Conservation (phyloP, 2,888 invertebrate species). For the Scaptomyza reducta region DNA sequence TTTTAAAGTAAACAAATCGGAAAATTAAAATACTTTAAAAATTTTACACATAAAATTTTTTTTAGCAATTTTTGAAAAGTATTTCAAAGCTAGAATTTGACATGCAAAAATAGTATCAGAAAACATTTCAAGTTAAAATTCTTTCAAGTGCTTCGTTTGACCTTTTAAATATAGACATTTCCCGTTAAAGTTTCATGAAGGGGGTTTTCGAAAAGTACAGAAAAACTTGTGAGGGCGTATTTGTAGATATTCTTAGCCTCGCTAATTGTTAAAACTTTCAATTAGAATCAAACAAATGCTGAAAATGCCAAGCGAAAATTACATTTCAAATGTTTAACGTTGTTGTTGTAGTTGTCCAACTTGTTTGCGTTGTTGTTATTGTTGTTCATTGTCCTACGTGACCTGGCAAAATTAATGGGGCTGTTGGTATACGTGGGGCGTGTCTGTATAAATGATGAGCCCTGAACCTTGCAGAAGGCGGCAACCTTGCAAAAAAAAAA, state of each 20-base stretch:
- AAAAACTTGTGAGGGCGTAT: slow-evolving; percentile 26
- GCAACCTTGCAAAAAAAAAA: slow-evolving; percentile 7
- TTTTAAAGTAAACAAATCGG: too few relatives aligned
- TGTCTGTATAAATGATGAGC: slow-evolving; percentile 47
- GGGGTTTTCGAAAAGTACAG: slow-evolving; percentile 1
- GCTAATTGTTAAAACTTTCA: slow-evolving; percentile 72
- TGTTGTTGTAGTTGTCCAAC: slow-evolving; percentile 14
- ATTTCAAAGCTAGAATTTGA: slow-evolving; percentile 28
- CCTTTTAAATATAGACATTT: slow-evolving; percentile 33
- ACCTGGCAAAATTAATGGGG: slow-evolving; percentile 60
- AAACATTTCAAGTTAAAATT: background rate
- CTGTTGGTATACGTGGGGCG: slow-evolving; percentile 18
- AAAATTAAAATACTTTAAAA: slow-evolving; percentile 4
- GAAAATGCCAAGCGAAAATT: slow-evolving; percentile 56
- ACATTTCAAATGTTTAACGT: slow-evolving; percentile 55
- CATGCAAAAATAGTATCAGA: background rate
- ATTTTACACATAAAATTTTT: too few relatives aligned
- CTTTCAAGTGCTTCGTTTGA: background rate
- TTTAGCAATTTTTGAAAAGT: background rate
- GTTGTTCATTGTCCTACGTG: slow-evolving; percentile 60
- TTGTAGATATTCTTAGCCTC: background rate
- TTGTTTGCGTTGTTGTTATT: slow-evolving; percentile 8
- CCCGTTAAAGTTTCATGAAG: slow-evolving; percentile 20
- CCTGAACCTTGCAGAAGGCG: slow-evolving; percentile 60
- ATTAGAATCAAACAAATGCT: slow-evolving; percentile 46